Percentiles rank a stretch among this genome's conserved stretches.
phyloP scores from a whole-genome alignment of 1,140 invertebrate genomes.

The Phocides pigmalion region DNA sequence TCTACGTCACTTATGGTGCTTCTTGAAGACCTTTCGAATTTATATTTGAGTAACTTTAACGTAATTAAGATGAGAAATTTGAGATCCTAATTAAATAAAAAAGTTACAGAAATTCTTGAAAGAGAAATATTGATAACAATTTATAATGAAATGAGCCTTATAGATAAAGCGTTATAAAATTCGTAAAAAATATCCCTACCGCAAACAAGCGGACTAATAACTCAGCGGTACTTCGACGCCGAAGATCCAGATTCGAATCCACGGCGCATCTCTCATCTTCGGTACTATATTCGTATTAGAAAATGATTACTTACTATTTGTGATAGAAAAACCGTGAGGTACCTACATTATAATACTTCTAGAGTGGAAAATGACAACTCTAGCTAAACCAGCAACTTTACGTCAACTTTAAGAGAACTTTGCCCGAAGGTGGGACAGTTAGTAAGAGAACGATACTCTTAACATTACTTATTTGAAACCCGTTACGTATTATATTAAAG shows the following conservation, averaged over 20 bases:
- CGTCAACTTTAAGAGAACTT: not conserved
- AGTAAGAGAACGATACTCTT: not conserved
- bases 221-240: no score
- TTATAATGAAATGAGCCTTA: not conserved
- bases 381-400: no score
- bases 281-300: no score
- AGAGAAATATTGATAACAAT: not conserved
- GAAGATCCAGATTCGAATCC: no score
- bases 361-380: no score
- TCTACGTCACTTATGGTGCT: no score
- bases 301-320: no score
- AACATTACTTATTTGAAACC: conserved; percentile 35
- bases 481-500: conserved; percentile 30
- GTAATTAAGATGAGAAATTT: conserved; percentile 13
- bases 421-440: not conserved
- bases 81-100: conserved; percentile 3
- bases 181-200: conserved; percentile 7
- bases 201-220: conserved; percentile 10
- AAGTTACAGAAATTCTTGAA: conserved; percentile 4
- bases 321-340: no score
- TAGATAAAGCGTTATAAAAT: conserved; percentile 5
- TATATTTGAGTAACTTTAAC: not conserved
- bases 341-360: no score
- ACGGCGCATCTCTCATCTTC: no score
- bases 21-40: not conserved